Conservation (phyloP, 2,797 vertebrate species). For the Tragopan temminckii region DNA sequence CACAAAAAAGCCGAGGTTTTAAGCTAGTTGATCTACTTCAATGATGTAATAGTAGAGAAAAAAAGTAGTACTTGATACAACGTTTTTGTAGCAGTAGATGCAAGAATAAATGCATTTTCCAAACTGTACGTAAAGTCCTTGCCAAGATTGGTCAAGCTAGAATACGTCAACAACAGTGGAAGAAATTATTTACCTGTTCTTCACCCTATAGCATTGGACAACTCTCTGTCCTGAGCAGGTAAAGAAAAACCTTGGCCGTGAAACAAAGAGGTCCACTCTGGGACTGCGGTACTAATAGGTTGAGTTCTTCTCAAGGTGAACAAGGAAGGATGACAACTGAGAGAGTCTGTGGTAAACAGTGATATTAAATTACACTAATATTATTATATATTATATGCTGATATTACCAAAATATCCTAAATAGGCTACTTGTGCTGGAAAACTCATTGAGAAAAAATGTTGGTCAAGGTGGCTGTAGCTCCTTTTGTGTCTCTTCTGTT, state of each 20-base stretch:
- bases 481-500: slow-evolving; percentile 57
- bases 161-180: not conserved
- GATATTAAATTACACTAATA: not conserved
- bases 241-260: not conserved
- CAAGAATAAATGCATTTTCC: not conserved
- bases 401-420: not conserved
- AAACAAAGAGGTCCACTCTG: not conserved
- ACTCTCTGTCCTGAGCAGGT: not conserved
- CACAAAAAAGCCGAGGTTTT: not conserved
- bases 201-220: not conserved
- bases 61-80: not conserved
- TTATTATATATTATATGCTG: not conserved
- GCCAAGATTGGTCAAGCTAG: not conserved
- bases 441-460: not conserved
- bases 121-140: not conserved
- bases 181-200: not conserved
- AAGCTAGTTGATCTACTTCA: not conserved
- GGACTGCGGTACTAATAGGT: not conserved
- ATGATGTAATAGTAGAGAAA: not conserved
- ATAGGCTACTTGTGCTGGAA: not conserved
- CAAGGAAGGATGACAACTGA: not conserved
- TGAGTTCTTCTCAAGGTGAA: not conserved
- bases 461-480: slow-evolving; percentile 60
- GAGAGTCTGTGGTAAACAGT: not conserved
- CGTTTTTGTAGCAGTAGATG: not conserved